Evolutionary conservation across 2,113 vertebrate species (phyloP), one percentile per base, ranked within the genome.

Genomic region (Scolopax mira): DNA sequence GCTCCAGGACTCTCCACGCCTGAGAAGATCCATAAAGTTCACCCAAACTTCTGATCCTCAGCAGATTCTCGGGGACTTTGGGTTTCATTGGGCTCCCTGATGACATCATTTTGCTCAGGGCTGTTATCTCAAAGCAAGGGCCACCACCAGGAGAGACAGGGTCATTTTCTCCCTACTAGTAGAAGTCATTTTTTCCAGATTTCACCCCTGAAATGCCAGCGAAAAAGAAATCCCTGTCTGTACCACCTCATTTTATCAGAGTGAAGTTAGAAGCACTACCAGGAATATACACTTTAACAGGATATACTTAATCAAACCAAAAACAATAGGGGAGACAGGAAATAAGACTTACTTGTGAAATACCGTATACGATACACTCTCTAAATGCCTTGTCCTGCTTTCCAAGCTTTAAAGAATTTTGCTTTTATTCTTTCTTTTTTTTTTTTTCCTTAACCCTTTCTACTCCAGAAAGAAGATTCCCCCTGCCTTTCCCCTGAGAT

Each of bases 221-320:
- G 66, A 62, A 85, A n/a, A 79, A 64, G 28, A 77, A 46, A 62
- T 33, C 69, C 64, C 42, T 69, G 49, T 35, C 70, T 78, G 60
- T 79, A 65, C 52, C 94, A 92, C 91, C 93, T 96, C 94, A 17
- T 94, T 97, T 97, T 96, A 98, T 97, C 96, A 88, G 92, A 94
- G 93, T 58, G 57, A 97, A 97, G 93, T 89, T 46, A 82, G 85
- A 92, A 97, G 95, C 91, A 95, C 72, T 95, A 97, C 98, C 98
- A 98, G 98, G 98, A 98, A 98, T 98, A 98, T 97, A 98, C 98
- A 97, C 97, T 98, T 98, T 96, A 98, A 98, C 98, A 99, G 98
- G 98, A 99, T 98, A 97, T 39, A 98, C 97, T 98, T 97, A 94
- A 98, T 98, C 98, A 98, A 97, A 97, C 93, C 86, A 91, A 98